Conservation (phyloP, 2,113 vertebrate genomes). For the Girardinichthys multiradiatus region DNA sequence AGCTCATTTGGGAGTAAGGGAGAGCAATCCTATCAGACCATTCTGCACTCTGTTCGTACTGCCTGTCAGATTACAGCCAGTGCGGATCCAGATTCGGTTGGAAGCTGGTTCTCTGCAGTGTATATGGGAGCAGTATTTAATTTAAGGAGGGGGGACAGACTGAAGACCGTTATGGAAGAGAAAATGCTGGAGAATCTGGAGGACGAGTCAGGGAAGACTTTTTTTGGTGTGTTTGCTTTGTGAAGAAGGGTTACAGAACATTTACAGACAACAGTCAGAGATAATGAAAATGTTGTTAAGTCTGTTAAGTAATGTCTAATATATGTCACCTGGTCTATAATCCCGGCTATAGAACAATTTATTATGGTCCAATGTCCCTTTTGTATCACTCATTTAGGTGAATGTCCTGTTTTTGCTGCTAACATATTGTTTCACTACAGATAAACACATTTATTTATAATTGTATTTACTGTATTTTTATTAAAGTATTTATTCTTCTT, state of each 20-base stretch:
- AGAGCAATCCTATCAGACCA: conserved; percentile 19
- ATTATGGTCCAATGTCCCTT: neutral
- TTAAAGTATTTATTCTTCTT: conserved; percentile 38
- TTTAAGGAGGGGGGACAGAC: conserved; percentile 58
- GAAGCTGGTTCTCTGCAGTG: conserved; percentile 58
- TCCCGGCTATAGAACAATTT: neutral
- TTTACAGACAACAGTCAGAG: no score
- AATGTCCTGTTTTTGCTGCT: neutral
- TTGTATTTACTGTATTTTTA: conserved; percentile 37
- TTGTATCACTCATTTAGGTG: conserved; percentile 19
- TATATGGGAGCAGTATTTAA: conserved; percentile 79
- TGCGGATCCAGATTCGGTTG: rapidly evolving
- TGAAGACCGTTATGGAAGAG: conserved; percentile 50
- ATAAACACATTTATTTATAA: neutral
- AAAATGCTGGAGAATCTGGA: conserved; percentile 48
- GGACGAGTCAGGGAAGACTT: conserved; percentile 51
- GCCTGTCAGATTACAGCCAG: conserved; percentile 49
- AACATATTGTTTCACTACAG: conserved; percentile 34
- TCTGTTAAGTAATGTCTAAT: neutral
- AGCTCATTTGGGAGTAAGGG: neutral
- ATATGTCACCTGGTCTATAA: neutral
- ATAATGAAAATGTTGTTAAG: no score
- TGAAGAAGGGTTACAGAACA: conserved; percentile 37
- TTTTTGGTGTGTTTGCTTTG: conserved; percentile 79
- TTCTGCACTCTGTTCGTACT: conserved; percentile 68